Conservation (phyloP, 2,888 invertebrate species). For the Xestobium rufovillosum region DNA sequence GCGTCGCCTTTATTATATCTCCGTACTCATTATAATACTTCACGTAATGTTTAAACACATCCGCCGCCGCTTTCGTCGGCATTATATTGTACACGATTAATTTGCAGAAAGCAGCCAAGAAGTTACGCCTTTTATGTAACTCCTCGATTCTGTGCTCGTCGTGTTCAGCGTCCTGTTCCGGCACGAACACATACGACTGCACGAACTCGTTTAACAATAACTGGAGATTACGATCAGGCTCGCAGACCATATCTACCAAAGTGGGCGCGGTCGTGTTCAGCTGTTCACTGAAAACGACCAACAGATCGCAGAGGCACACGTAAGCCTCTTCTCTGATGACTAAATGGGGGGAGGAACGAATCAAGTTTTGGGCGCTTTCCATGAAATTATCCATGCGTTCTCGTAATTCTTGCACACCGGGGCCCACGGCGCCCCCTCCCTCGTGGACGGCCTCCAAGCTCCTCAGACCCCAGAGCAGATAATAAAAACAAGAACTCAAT, state of each 20-base stretch:
- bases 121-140: constrained; percentile 90
- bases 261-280: constrained; percentile 47
- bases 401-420: constrained; percentile 55
- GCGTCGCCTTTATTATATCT: constrained; percentile 94
- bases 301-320: constrained; percentile 88
- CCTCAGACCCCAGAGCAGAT: constrained; percentile 83
- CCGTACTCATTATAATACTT: constrained; percentile 98
- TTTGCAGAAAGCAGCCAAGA: constrained; percentile 95
- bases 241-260: constrained; percentile 59
- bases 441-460: constrained; percentile 69
- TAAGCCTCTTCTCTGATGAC: constrained; percentile 80
- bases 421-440: constrained; percentile 49
- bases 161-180: constrained; percentile 82
- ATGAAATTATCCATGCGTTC: constrained; percentile 69
- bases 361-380: constrained; percentile 61
- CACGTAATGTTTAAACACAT: constrained; percentile 95
- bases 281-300: constrained; percentile 89
- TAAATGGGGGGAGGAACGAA: constrained; percentile 58
- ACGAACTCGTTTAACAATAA: constrained; percentile 83
- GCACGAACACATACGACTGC: constrained; percentile 87
- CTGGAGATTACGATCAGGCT: constrained; percentile 73
- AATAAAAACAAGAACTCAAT: constrained; percentile 78
- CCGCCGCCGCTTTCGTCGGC: constrained; percentile 84
- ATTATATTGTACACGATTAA: constrained; percentile 95
- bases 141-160: constrained; percentile 97